These are phyloP conservation scores for Selene dorsalis DNA, from an alignment of 2,797 vertebrate species.

Conservation along the genomic window DNA sequence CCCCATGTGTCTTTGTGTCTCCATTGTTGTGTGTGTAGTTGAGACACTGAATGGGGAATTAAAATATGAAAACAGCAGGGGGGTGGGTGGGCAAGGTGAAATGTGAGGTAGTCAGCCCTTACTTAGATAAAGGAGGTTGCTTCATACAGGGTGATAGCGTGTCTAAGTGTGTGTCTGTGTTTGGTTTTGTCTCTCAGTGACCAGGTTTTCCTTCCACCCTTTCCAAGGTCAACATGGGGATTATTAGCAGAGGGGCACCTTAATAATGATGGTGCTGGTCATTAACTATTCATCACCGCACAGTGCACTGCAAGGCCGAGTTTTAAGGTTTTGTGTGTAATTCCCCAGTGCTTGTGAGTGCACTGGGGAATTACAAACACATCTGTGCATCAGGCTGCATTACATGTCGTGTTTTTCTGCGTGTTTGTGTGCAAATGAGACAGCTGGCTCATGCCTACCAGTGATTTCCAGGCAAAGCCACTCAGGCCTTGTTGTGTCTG, in stretches of 20 bases:
- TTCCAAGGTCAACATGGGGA: conserved; percentile 77
- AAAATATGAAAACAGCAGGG: conserved; percentile 17
- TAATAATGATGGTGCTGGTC: conserved; percentile 69
- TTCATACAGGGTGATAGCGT: conserved; percentile 9
- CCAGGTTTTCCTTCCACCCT: conserved; percentile 28
- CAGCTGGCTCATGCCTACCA: conserved; percentile 38
- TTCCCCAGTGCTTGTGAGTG: conserved; percentile 15
- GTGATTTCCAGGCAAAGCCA: conserved; percentile 28
- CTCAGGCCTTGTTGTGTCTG: conserved; percentile 38
- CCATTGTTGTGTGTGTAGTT: neutral
- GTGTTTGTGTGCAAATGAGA: conserved; percentile 27
- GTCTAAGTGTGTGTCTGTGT: conserved; percentile 44
- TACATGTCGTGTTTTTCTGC: conserved; percentile 32
- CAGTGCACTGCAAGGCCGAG: conserved; percentile 36
- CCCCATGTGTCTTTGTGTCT: neutral
- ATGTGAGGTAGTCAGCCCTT: neutral
- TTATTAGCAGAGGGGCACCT: conserved; percentile 55
- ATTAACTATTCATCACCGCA: conserved; percentile 83
- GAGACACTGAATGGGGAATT: conserved; percentile 11
- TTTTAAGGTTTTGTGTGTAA: conserved; percentile 10
- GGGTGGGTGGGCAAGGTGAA: conserved; percentile 9
- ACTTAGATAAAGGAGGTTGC: conserved; percentile 32
- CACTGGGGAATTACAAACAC: conserved; percentile 23
- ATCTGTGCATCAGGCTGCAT: conserved; percentile 16
- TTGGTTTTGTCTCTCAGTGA: conserved; percentile 40